Evolutionary conservation across 2,113 vertebrate genomes (phyloP), one percentile per base, ranked within the genome.

Genomic region (Verasper variegatus): DNA sequence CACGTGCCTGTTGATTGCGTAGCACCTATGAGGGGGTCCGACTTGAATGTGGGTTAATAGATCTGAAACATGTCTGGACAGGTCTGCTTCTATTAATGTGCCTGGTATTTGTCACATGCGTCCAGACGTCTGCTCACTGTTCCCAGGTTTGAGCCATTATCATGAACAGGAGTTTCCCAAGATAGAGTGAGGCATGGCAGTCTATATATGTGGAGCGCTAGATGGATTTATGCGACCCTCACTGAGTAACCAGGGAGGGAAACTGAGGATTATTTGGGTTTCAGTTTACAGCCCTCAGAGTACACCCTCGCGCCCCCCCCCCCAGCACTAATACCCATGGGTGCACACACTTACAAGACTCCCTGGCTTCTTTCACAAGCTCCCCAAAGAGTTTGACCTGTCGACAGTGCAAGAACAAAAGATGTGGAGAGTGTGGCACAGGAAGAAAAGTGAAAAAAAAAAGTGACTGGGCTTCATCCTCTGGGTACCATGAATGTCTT

Each of bases 211-310:
- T 68, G 40, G 57, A 71, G 73, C 67, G 56, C 0, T 17, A 26
- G 68, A 37, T 65, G 78, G 86, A 90, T 91, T 92, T 90, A 91
- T 81, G 82, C 66, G 68, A 73, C 77, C 21, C 74, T 83, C 61
- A 68, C 60, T 14, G 69, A 83, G 78, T 68, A 81, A 84, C 69
- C 64, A 9, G n/a, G 55, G 42, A 47, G 80, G 74, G 57, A 23
- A 78, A 78, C 23, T 1, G 8, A 49, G 85, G 87, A 92, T 89
- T 90, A 91, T 86, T 85, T 69, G 59, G 86, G 81, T 82, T 72
- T 93, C 88, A 14, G 76, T 74, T 90, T 79, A 88, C 55, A 12
- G 65, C 70, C 86, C 47, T 31, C 73, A 80, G 68, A 74, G 69
- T 78, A 72, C 79, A 82, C 18, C 78, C 62, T 15, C 56, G 62